phyloP scores from a whole-genome alignment of 2,888 invertebrate genomes.

The Phaedon cochleariae region DNA sequence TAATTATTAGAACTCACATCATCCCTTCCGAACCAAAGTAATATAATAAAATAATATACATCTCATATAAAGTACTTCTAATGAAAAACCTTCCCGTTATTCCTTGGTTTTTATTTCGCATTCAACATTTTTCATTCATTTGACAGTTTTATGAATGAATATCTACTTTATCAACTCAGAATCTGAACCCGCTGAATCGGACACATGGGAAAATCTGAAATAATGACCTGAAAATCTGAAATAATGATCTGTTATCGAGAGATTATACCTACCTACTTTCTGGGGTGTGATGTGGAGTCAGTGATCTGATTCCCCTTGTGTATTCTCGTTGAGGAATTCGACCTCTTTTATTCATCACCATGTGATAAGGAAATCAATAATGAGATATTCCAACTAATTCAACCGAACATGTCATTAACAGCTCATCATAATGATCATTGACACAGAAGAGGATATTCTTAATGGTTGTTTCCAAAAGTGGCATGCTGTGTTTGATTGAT shows the following conservation, averaged over 20 bases:
- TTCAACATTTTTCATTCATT: conserved; percentile 19
- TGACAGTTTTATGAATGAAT: conserved; percentile 36
- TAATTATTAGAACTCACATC: too few relatives aligned
- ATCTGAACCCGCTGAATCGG: conserved; percentile 34
- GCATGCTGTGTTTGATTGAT: too few relatives aligned
- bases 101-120: conserved; percentile 9
- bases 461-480: too few relatives aligned
- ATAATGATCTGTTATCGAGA: conserved; percentile 35
- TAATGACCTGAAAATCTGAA: conserved; percentile 34
- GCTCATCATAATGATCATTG: too few relatives aligned
- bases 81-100: conserved; percentile 2
- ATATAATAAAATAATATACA: too few relatives aligned
- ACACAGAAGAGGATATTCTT: too few relatives aligned
- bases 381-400: too few relatives aligned
- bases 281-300: conserved; percentile 1
- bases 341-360: not conserved
- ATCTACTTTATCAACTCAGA: conserved; percentile 32
- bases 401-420: too few relatives aligned
- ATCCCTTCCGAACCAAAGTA: too few relatives aligned
- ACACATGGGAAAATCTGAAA: conserved; percentile 30
- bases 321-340: not conserved
- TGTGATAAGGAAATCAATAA: too few relatives aligned
- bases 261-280: conserved; percentile 5
- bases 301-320: not conserved
- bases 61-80: not conserved